Evolutionary conservation across 2,888 invertebrate genomes (phyloP), one percentile per base, ranked within the genome.

Genomic region (Idaea biselata): DNA sequence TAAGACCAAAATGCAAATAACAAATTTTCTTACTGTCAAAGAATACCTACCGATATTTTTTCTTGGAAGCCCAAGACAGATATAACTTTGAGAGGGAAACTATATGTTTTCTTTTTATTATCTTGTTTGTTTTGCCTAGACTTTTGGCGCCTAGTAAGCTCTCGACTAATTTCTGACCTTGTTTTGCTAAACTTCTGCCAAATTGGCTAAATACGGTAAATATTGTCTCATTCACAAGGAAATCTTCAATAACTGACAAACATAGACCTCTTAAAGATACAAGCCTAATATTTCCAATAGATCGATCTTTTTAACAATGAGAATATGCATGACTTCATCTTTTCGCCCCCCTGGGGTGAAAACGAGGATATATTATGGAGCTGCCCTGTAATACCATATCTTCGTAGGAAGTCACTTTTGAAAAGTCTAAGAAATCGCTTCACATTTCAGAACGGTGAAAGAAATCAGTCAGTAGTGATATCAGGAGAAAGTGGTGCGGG

Each of bases 401-500:
- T 11, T 33, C 14, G 33, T 33, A 33, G 33, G 2, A 11, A 3
- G 7, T 33, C 14, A 33, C 14, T 33, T 33, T 33, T 33, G 7
- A 33, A 33, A 33, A 11, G 33, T 33, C 11, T 44, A 44, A 8
- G 0, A 44, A 44, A 44, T 63, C 18, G 18, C 60, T 53, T 57
- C 60, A 59, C 58, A 57, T 63, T 71, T 31, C 71, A 92, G 92
- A 91, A 89, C 63, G 92, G 91, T 14, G 91, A 91, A 72, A 90
- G 83, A 72, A 93, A 93, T 82, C 96, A 97, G 88, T 97, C 97
- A 60, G 96, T 97, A 76, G 97, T 98, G 62, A 98, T 98, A 93
- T 97, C 97, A 55, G 98, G 98, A 1, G 98, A 98, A 88, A 97
- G 97, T 76, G 98, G 98, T 6, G 97, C 98, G 5, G 98, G 98